A percentile compares a stretch with the other conserved stretches of the same genome.
phyloP scores from a whole-genome alignment of 1,140 invertebrate species.

The Lucilia sericata region DNA sequence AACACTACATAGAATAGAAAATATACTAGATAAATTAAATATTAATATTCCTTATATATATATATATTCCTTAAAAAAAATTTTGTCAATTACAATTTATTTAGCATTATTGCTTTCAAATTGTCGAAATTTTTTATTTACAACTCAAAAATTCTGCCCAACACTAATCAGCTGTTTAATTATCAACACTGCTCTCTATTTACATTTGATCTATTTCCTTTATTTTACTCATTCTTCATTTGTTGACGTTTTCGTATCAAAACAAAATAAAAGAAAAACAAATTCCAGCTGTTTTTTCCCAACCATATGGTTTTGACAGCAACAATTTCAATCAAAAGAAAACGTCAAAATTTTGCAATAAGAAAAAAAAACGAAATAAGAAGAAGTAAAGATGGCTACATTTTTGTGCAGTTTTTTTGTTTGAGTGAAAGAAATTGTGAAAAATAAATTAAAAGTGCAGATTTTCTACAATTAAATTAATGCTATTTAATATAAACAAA shows the following conservation, averaged over 20 bases:
- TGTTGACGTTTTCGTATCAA: conserved; percentile 6
- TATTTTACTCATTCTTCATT: neutral
- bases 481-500: neutral
- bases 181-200: neutral
- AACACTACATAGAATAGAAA: too few relatives aligned
- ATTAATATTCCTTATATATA: too few relatives aligned
- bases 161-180: too few relatives aligned
- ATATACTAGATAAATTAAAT: too few relatives aligned
- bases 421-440: conserved; percentile 30
- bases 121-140: too few relatives aligned
- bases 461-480: neutral
- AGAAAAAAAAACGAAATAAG: neutral
- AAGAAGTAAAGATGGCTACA: conserved; percentile 43
- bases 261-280: neutral
- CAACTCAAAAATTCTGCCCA: too few relatives aligned
- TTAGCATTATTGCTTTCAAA: too few relatives aligned
- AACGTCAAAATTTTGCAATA: conserved; percentile 33
- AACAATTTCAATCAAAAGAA: neutral
- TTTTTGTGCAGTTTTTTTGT: conserved; percentile 28
- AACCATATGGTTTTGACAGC: conserved; percentile 30
- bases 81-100: too few relatives aligned
- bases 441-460: conserved; percentile 10
- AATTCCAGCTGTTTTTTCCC: neutral
- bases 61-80: too few relatives aligned
- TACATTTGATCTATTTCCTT: neutral